A percentile compares a stretch with the other conserved stretches of the same genome.
Conservation (phyloP, 2,797 vertebrate species). For the Arremon aurantiirostris region DNA sequence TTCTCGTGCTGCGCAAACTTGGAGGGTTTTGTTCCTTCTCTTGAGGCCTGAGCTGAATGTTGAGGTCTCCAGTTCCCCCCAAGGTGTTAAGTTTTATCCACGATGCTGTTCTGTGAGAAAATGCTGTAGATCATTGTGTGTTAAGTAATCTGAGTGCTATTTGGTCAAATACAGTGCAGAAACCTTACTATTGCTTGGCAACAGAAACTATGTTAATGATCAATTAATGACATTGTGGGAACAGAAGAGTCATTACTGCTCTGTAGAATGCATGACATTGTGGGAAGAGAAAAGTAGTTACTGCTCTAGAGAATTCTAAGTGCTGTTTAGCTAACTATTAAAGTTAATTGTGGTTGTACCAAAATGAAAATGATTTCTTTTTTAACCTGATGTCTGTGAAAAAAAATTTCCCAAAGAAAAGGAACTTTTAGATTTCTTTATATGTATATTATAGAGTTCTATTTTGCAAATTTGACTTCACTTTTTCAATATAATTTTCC, state of each 20-base stretch:
- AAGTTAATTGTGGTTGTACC: slow-evolving; percentile 47
- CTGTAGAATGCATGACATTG: slow-evolving; percentile 36
- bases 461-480: not conserved
- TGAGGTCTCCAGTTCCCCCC: not conserved
- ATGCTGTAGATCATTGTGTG: not conserved
- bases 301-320: slow-evolving; percentile 51
- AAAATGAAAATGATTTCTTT: slow-evolving; percentile 45
- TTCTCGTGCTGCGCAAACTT: not conserved
- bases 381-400: slow-evolving; percentile 10
- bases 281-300: slow-evolving; percentile 55
- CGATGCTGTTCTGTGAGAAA: not conserved
- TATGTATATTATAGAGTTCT: not conserved
- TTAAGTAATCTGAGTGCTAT: slow-evolving; percentile 35
- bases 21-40: not conserved
- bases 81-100: not conserved
- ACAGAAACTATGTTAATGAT: slow-evolving; percentile 66
- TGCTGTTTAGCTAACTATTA: slow-evolving; percentile 50
- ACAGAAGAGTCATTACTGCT: slow-evolving; percentile 53
- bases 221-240: slow-evolving; percentile 61
- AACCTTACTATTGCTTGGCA: slow-evolving; percentile 68
- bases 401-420: not conserved
- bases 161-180: slow-evolving; percentile 47
- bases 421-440: not conserved
- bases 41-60: not conserved
- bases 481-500: not conserved